Conservation (phyloP, 2,797 vertebrate genomes). For the Schizopygopsis malacanthus region DNA sequence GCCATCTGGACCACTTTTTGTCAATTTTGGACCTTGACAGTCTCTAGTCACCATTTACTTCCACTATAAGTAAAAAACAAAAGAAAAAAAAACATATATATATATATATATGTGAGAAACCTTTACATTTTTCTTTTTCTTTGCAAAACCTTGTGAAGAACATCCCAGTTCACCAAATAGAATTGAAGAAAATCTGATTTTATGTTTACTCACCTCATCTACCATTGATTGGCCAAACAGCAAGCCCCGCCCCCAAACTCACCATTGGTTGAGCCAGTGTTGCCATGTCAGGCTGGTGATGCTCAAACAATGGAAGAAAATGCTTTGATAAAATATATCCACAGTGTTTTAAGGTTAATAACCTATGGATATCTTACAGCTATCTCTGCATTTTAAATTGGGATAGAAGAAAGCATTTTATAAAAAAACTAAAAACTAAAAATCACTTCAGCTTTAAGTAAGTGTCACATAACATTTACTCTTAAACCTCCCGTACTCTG, state of each 20-base stretch:
- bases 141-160: neutral
- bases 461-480: neutral
- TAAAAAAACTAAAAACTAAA: neutral
- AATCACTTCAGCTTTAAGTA: neutral
- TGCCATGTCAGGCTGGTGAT: neutral
- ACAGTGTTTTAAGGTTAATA: neutral
- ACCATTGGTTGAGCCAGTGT: neutral
- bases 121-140: neutral
- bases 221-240: neutral
- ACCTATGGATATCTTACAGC: neutral
- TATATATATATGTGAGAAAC: neutral
- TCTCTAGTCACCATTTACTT: neutral
- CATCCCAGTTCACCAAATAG: neutral
- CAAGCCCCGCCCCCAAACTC: neutral
- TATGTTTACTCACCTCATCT: neutral
- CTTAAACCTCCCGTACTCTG: neutral
- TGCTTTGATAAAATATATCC: neutral
- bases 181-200: neutral
- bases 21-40: neutral
- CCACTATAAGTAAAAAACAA: neutral
- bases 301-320: neutral
- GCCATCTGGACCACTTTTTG: neutral
- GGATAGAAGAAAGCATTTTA: neutral
- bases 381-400: neutral
- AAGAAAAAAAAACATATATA: too few relatives aligned